These are phyloP conservation scores for Platygyra sinensis DNA, from an alignment of 64 coral and sea anemone species.

Conservation along the genomic window DNA sequence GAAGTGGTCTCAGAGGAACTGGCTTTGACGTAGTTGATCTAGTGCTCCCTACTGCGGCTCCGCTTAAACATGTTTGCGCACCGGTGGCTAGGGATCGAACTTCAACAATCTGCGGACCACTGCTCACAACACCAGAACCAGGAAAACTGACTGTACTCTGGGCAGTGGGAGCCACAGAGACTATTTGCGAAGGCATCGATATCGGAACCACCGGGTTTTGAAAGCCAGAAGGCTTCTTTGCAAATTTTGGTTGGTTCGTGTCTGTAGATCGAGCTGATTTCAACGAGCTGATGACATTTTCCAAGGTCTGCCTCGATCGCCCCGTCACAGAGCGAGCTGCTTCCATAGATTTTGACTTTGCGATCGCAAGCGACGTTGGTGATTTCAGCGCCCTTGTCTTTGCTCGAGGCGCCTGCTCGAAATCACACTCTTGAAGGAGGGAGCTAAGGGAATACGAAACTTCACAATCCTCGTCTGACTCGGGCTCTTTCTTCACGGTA, in stretches of 20 bases:
- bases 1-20: neutral
- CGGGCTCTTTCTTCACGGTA: slow-evolving; percentile 34
- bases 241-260: neutral
- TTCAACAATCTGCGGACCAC: slow-evolving; percentile 29
- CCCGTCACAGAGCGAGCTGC: neutral
- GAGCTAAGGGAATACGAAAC: slow-evolving; percentile 7
- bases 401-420: neutral
- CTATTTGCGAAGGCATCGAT: neutral
- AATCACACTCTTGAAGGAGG: slow-evolving; percentile 34
- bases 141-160: neutral
- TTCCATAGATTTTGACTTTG: neutral
- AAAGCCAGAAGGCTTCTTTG: neutral
- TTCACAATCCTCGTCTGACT: slow-evolving; percentile 4
- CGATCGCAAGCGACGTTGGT: neutral
- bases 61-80: neutral
- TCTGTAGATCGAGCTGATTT: slow-evolving; percentile 17
- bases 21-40: neutral
- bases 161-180: neutral
- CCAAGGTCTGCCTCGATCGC: slow-evolving; percentile 14
- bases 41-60: neutral
- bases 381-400: slow-evolving; percentile 3
- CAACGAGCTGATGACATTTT: slow-evolving; percentile 42
- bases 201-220: neutral
- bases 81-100: slow-evolving; percentile 27
- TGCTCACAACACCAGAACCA: too few relatives aligned